Evolutionary conservation across 2,113 vertebrate species (phyloP).

Genomic region (Hemicordylus capensis): DNA sequence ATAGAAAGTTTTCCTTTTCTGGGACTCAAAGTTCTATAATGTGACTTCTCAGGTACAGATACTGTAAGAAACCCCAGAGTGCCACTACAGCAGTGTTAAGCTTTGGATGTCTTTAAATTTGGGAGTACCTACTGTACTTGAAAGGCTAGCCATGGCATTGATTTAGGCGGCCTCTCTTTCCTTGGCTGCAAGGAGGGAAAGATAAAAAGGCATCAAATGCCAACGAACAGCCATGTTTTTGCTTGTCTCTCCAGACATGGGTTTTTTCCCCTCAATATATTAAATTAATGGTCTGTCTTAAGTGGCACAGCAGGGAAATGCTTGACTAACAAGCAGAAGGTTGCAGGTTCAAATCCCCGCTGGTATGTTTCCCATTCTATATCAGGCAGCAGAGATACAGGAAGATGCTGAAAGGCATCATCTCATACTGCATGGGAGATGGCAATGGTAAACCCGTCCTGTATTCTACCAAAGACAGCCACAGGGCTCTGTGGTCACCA

Average conservation of each 20-base stretch:
- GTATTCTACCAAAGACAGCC: too few species aligned
- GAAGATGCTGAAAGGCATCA: too few species aligned
- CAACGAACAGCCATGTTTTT: neutral
- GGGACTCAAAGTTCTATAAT: conserved; percentile 68
- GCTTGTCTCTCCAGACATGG: neutral
- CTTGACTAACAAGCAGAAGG: too few species aligned
- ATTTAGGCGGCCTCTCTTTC: conserved; percentile 22
- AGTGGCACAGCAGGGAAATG: too few species aligned
- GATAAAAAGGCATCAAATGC: conserved; percentile 4
- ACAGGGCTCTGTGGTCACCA: too few species aligned
- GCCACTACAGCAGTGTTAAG: conserved; percentile 35
- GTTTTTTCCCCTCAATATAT: neutral
- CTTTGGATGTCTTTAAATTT: conserved; percentile 39
- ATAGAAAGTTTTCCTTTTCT: conserved; percentile 66
- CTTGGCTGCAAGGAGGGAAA: neutral
- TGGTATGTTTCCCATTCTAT: too few species aligned
- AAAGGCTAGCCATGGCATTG: conserved; percentile 5
- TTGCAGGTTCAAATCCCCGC: too few species aligned
- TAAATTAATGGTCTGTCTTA: neutral
- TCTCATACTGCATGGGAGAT: too few species aligned
- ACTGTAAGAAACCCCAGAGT: conserved; percentile 59
- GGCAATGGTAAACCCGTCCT: too few species aligned
- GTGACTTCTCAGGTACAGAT: conserved; percentile 61
- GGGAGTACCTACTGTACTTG: conserved; percentile 17
- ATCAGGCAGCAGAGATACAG: too few species aligned